Evolutionary conservation across 2,888 invertebrate genomes (phyloP).

Genomic region (Drosophila aldrichi): DNA sequence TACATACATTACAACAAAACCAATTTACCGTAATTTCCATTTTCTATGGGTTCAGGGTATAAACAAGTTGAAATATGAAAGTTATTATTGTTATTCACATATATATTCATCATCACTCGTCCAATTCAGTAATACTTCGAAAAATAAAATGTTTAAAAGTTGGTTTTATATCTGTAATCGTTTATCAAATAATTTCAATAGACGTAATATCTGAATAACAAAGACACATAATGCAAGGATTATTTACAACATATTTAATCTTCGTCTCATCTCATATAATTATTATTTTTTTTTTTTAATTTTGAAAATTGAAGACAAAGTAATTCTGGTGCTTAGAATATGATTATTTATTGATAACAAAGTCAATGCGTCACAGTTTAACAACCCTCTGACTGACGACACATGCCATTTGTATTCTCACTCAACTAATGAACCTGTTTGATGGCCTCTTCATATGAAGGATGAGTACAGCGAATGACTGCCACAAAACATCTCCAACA

Average conservation of each 20-base stretch:
- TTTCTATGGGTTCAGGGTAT: too few relatives aligned
- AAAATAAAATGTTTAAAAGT: too few relatives aligned
- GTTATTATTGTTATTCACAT: neutral
- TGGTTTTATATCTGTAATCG: too few relatives aligned
- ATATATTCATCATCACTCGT: neutral
- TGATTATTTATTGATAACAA: neutral
- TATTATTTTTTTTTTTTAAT: neutral
- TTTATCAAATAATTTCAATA: too few relatives aligned
- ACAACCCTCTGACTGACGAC: conserved; percentile 1
- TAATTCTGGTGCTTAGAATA: neutral
- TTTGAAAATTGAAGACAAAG: neutral
- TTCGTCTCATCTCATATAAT: neutral
- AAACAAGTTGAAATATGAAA: neutral
- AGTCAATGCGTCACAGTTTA: neutral
- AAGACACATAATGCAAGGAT: neutral
- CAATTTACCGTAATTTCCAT: too few relatives aligned
- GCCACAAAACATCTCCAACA: conserved; percentile 29
- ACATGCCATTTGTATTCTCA: conserved; percentile 11
- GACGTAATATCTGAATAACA: neutral
- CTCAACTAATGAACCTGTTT: conserved; percentile 53
- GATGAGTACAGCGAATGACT: conserved; percentile 41
- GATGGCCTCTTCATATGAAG: conserved; percentile 38
- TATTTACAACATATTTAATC: neutral
- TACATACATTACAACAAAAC: too few relatives aligned
- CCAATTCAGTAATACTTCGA: neutral